Base-by-base conservation (phyloP, 1,140 invertebrate species). In the Catajapyx aquilonaris region DNA sequence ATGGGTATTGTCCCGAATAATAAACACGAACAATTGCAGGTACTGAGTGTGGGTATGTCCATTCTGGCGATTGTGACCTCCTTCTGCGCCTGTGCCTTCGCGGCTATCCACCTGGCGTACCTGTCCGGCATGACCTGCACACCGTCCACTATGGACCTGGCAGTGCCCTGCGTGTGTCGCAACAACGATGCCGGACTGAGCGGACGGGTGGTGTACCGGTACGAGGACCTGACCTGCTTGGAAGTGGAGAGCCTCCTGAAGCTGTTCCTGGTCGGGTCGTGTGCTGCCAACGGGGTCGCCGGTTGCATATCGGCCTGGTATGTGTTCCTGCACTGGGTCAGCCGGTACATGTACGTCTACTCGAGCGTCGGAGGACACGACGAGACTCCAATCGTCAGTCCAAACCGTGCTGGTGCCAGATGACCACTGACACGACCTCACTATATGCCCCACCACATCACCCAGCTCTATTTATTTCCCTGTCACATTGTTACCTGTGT, bases 281-380 rank as follows among this genome's bases (percentile, higher is more conserved):
- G 54, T 13, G 49, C 53, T 5, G 54, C 56, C 21, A 65, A 64
- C 20, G 54, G 47, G 1, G 21, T 64, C 3, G 61, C 55, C 3
- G 52, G 52, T 0, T 32, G 64, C 16, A 30, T 64, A 0, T 53
- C 59, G 0, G 50, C 48, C 10, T 60, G 56, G 51, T 62, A 64
- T 17, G 54, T 57, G 22, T 61, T 61, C 36, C 48, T 66, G 2
- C 59, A 65, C 36, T 64, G 61, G 58, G 57, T 54, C 25, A 57
- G 52, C 37, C 48, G 53, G 11, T 54, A 56, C 35, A 45, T 48
- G n/a, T 54, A 56, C 33, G 52, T 56, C 4, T 63, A 65, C 42
- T 48, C 59, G 3, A 55, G 59, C 37, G 57, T n/a, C n/a, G n/a
- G n/a, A n/a, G n/a, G n/a, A n/a, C n/a, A n/a, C n/a, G n/a, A n/a